Evolutionary conservation across 64 coral and sea anemone genomes (phyloP), one percentile per base, ranked within the genome.

Genomic region (Stylophora pistillata): DNA sequence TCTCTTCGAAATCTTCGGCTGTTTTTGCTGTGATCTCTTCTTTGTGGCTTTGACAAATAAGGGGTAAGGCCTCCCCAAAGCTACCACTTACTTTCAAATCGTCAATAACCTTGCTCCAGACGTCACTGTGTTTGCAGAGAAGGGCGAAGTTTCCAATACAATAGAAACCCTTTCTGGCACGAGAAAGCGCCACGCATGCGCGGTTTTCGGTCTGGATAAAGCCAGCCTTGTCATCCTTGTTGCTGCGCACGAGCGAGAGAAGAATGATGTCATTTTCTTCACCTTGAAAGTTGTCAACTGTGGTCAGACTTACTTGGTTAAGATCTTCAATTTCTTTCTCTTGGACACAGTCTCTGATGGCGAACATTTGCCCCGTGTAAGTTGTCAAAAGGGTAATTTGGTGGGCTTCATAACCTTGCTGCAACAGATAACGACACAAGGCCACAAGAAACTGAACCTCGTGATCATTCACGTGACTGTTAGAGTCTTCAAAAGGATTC

Each of bases 281-380:
- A 21, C 94, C 94, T 82, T 98, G 96, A 30, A 89, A 98, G 82
- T 98, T 94, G 71, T 98, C 96, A 26, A 98, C 92, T 33, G 96
- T 94, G 9, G 89, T 82, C 17, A 94, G 34, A 10, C 96, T 87
- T 10, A 98, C 89, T 11, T 6, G 37, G 4, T 74, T 6, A 1
- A 95, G 28, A 1, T 65, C 61, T 28, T 93, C 86, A 70, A 76
- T 34, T 23, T 89, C 61, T 65, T 77, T 27, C 0, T 11, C 16
- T 60, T 34, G 76, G 31, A 88, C 10, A n/a, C 56, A 74, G 3
- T 94, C 89, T 73, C 89, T 72, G 53, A 98, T 92, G 6, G 53
- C 30, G 81, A 87, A 94, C 89, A 98, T 94, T 57, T 98, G 95
- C 6, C 92, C 75, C 14, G 89, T 91, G 37, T 98, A 98, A 2